Conservation (phyloP, 2,888 invertebrate genomes). For the Aethes cnicana region DNA sequence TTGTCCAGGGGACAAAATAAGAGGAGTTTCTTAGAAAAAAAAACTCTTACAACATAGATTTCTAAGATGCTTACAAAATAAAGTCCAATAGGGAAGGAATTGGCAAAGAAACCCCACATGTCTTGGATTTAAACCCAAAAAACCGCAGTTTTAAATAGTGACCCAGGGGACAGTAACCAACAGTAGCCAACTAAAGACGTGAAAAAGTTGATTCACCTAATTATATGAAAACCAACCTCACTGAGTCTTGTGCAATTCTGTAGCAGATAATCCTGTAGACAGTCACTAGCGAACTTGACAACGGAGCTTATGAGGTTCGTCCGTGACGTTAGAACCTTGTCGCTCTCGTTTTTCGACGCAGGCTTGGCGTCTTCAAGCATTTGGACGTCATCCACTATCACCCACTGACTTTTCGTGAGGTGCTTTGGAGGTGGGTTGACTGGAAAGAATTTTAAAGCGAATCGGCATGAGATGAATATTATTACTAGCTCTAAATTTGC, state of each 20-base stretch:
- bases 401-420: constrained; percentile 62
- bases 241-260: constrained; percentile 77
- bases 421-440: constrained; percentile 58
- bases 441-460: constrained; percentile 35
- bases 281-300: constrained; percentile 72
- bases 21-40: too few species aligned
- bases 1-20: too few species aligned
- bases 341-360: constrained; percentile 41
- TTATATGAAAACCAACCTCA: constrained; percentile 58
- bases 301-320: constrained; percentile 59
- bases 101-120: too few species aligned
- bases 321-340: constrained; percentile 56
- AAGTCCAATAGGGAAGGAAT: too few species aligned
- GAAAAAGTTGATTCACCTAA: too few species aligned
- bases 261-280: constrained; percentile 74
- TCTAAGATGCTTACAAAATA: too few species aligned
- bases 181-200: too few species aligned
- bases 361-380: constrained; percentile 42
- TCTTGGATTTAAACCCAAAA: too few species aligned
- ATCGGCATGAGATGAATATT: background rate
- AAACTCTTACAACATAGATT: too few species aligned
- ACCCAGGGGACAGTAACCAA: too few species aligned
- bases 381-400: constrained; percentile 58
- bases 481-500: background rate
- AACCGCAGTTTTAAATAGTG: too few species aligned